Percentiles rank a stretch among this genome's conserved stretches.
phyloP scores from a whole-genome alignment of 30 jellyfish, hydroid and myxozoan genomes.

The Pelagia noctiluca region DNA sequence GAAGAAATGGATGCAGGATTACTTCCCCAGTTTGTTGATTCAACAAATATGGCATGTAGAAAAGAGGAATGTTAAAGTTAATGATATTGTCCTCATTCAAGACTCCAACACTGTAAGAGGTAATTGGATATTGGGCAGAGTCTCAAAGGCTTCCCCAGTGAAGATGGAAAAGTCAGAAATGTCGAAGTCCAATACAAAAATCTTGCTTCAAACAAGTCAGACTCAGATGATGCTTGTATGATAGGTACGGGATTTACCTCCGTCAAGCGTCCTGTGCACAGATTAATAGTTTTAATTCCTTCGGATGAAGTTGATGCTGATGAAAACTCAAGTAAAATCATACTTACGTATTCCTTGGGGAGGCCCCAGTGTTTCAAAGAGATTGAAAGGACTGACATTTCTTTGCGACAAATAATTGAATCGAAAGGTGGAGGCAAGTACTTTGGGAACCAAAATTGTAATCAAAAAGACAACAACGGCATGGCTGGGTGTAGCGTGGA shows the following conservation, averaged over 20 bases:
- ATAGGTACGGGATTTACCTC: background rate
- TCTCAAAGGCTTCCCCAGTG: constrained; percentile 12
- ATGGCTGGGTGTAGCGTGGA: too few species aligned
- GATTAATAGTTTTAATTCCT: background rate
- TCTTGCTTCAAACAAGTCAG: background rate
- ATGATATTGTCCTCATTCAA: background rate
- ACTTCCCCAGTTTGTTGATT: background rate
- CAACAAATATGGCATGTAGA: background rate
- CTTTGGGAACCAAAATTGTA: too few species aligned
- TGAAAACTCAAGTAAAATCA: background rate
- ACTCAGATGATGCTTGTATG: background rate
- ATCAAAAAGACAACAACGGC: too few species aligned
- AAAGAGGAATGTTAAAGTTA: background rate
- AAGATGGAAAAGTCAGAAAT: constrained; percentile 34
- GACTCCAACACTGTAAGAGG: constrained; percentile 11
- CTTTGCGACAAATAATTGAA: too few species aligned
- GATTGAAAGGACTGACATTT: too few species aligned
- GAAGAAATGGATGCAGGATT: background rate
- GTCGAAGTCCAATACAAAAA: constrained; percentile 3
- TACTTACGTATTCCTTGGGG: background rate
- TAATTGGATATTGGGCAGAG: constrained; percentile 17
- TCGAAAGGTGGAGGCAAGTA: too few species aligned
- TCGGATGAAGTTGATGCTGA: background rate
- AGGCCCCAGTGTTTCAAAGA: background rate
- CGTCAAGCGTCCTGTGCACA: constrained; percentile 8